Evolutionary conservation across 2,113 vertebrate species (phyloP).

Genomic region (Xenotilapia flavipinnis): DNA sequence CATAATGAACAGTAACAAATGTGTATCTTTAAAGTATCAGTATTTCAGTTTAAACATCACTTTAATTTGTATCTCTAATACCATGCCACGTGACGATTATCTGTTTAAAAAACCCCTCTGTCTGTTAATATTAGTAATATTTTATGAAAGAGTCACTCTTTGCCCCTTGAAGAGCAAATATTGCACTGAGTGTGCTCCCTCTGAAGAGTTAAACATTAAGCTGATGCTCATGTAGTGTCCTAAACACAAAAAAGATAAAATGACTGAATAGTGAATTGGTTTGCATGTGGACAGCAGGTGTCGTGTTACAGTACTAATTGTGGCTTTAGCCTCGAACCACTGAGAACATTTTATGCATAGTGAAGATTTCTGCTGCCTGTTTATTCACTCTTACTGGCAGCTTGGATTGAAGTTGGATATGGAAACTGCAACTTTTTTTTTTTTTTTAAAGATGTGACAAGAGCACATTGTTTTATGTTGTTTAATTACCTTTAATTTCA

Average conservation of each 20-base stretch:
- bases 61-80: not conserved
- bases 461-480: not conserved
- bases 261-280: not conserved
- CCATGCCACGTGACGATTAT: accelerated
- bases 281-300: not conserved
- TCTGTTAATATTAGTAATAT: not conserved
- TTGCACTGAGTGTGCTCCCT: not conserved
- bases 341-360: not conserved
- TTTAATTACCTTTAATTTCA: not conserved
- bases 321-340: not conserved
- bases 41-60: not conserved
- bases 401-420: not conserved
- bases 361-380: not conserved
- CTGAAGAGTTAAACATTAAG: slow-evolving; percentile 68
- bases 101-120: accelerated
- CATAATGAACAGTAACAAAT: not conserved
- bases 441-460: not conserved
- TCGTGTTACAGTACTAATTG: accelerated
- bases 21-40: not conserved
- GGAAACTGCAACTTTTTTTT: not conserved
- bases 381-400: not conserved
- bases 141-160: not conserved
- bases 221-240: not conserved
- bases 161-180: slow-evolving; percentile 45
- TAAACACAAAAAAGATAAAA: not conserved